Base-by-base conservation (phyloP, 2,888 invertebrate genomes). In the Strigamia transsilvanica region DNA sequence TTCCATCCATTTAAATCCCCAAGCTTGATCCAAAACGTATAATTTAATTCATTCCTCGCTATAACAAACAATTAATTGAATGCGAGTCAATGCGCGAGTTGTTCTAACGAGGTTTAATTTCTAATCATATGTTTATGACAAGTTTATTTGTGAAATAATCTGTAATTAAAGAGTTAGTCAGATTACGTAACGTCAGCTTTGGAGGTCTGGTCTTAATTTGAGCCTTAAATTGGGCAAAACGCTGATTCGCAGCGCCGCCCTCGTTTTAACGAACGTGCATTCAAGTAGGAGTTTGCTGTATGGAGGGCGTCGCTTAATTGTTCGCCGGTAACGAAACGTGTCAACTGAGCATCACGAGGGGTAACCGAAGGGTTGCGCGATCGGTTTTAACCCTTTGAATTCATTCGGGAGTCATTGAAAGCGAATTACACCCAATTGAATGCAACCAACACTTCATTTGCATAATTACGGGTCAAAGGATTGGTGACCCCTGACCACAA, bases 361-460 rank as follows among this genome's bases (percentile, higher is more conserved):
- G 56, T 46, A 56, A 56, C 56, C 56, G 56, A 56, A 56, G 56
- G 56, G 56, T 56, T 56, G 56, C n/a, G 32, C n/a, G 73, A 32
- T 73, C 73, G 32, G 27, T 73, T 73, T 73, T 73, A 73, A 73
- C 73, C 73, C 73, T 73, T 73, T 73, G 73, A 73, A 32, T 32
- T 32, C 73, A 32, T 15, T 15, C 15, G 73, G 73, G 27, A 73
- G 27, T 73, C 32, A 32, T 73, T 32, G 73, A 73, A 73, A 27
- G n/a, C 18, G n/a, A 21, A 27, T 73, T 73, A 73, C 73, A 32
- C 15, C 51, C 51, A 51, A 51, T 51, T 51, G 51, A 51, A 51
- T 51, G 6, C n/a, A 51, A 51, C 15, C 18, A 18, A 51, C 51
- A 51, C 73, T 27, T 32, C 0, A 73, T 73, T 73, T 73, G 32